Evolutionary conservation across 2,113 vertebrate genomes (phyloP).

Genomic region (Stegostoma tigrinum): DNA sequence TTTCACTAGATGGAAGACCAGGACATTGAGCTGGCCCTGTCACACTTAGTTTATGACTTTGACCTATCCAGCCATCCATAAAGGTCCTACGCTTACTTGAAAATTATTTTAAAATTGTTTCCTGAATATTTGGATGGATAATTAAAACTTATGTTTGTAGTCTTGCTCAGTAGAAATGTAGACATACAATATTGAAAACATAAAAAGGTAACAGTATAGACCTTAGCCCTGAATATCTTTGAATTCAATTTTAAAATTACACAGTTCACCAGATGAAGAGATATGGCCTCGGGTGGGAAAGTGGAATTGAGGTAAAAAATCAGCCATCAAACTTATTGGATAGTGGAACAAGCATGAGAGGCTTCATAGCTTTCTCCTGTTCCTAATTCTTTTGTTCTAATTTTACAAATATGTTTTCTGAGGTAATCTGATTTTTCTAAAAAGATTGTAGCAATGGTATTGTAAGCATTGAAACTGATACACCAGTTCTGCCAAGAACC

Average conservation of each 20-base stretch:
- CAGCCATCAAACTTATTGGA: no score
- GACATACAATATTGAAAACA: background rate
- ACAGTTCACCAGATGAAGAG: background rate
- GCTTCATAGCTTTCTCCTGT: background rate
- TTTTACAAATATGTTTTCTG: background rate
- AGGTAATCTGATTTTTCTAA: background rate
- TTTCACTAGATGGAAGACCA: background rate
- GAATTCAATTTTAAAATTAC: background rate
- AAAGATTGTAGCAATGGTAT: background rate
- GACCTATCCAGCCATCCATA: background rate
- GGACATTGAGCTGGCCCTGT: background rate
- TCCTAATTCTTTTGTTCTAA: background rate
- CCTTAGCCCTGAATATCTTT: background rate
- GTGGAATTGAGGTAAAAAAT: no score
- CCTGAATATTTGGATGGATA: background rate
- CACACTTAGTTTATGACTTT: background rate
- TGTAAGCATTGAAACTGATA: background rate
- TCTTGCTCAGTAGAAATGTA: background rate
- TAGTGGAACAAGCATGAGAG: background rate
- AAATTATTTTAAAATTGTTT: background rate
- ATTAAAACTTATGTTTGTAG: background rate
- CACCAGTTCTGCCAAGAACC: background rate
- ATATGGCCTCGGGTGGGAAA: background rate
- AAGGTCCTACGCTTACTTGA: background rate
- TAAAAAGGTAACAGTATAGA: background rate